Conservation (phyloP, 2,888 invertebrate genomes). For the Oscheius onirici region DNA sequence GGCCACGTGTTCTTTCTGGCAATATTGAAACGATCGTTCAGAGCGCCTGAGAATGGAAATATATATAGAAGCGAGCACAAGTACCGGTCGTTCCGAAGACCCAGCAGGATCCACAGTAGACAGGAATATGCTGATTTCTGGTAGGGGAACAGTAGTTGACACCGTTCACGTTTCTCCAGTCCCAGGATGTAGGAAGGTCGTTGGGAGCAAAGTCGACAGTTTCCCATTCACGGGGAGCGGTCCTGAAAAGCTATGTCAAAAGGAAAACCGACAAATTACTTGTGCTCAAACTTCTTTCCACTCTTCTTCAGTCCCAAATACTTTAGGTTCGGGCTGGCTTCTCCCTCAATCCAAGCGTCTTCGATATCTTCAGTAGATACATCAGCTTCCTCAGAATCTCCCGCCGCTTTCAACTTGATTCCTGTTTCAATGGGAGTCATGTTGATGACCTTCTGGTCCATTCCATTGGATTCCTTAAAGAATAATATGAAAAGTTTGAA, state of each 20-base stretch:
- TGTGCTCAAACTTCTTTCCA: conserved; percentile 48
- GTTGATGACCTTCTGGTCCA: not conserved
- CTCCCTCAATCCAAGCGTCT: conserved; percentile 37
- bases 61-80: no score
- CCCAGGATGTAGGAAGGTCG: conserved; percentile 71
- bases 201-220: conserved; percentile 52
- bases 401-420: not conserved
- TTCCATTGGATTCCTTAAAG: not conserved
- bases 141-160: conserved; percentile 73
- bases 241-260: conserved; percentile 32
- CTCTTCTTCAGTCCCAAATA: conserved; percentile 47
- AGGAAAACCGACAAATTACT: conserved; percentile 6
- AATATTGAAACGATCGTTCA: conserved; percentile 75
- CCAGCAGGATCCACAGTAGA: conserved; percentile 75
- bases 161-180: conserved; percentile 75
- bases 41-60: conserved; percentile 69
- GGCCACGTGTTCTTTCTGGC: conserved; percentile 74
- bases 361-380: conserved; percentile 31
- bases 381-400: conserved; percentile 19
- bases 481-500: not conserved
- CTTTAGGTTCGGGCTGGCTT: conserved; percentile 40
- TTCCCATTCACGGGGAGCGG: conserved; percentile 64
- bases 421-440: conserved; percentile 1
- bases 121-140: conserved; percentile 75
- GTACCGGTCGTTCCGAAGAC: conserved; percentile 73